Evolutionary conservation across 2,113 vertebrate genomes (phyloP), one percentile per base, ranked within the genome.

Genomic region (Trematomus loennbergii): DNA sequence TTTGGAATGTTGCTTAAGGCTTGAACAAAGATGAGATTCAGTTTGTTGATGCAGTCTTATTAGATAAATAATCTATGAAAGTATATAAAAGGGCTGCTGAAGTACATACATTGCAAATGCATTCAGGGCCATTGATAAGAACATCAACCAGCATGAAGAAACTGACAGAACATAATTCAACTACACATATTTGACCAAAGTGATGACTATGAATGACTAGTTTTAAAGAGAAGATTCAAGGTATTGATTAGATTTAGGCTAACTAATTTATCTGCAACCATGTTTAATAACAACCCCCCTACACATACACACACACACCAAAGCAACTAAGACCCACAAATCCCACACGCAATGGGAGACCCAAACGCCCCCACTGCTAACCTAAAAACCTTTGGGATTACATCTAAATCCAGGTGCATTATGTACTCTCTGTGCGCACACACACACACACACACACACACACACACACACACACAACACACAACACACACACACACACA

Each of bases 341-440:
- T 29, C 29, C 29, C 29, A 3, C 29, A 29, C 3, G 29, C 29
- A 29, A 29, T 29, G 29, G 3, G 29, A 25, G 25, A 29, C 29
- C 29, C 29, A 25, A 88, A 90, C 61, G 36, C 82, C 81, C 72
- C 80, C 69, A 81, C 46, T 18, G 2, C 64, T 68, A 60, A 86
- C 82, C 76, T 69, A 69, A 82, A 86, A 85, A 83, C 77, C 79
- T 75, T 52, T 10, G 33, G 86, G 91, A 92, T 90, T 91, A 89
- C 69, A 68, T 63, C 83, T 59, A 89, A 93, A 91, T 85, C 83
- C 81, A 86, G 82, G 82, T 82, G 81, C 54, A 55, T 55, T 60
- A 48, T 83, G 70, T 57, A 71, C 72, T 87, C 77, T 83, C 72
- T 16, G 20, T 78, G 63, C 5, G 3, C 36, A 7, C 36, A 36